Evolutionary conservation across 1,140 invertebrate genomes (phyloP).

Genomic region (Saxidomus purpurata): DNA sequence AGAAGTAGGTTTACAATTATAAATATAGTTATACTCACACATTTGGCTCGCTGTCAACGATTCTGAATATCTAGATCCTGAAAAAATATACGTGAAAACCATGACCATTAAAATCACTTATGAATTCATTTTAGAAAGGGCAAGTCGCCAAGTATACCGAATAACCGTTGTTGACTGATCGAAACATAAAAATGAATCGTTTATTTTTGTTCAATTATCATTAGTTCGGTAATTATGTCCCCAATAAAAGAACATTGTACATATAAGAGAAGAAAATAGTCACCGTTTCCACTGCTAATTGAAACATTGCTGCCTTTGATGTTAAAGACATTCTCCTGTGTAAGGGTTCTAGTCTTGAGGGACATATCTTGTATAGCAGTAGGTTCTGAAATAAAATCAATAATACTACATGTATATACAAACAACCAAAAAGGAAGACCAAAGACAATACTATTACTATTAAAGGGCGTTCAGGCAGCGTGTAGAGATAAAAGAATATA

Average conservation of each 20-base stretch:
- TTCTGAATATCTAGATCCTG: neutral
- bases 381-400: neutral
- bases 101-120: too few relatives aligned
- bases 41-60: neutral
- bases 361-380: neutral
- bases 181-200: neutral
- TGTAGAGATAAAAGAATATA: too few relatives aligned
- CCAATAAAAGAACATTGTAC: too few relatives aligned
- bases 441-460: too few relatives aligned
- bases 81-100: neutral
- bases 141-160: too few relatives aligned
- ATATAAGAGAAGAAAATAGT: neutral
- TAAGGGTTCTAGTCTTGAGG: neutral
- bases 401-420: too few relatives aligned
- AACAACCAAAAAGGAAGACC: too few relatives aligned
- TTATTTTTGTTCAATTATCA: neutral
- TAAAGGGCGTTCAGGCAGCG: too few relatives aligned
- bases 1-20: too few relatives aligned
- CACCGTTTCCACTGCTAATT: neutral
- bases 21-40: neutral
- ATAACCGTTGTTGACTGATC: too few relatives aligned
- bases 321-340: neutral
- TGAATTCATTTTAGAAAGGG: too few relatives aligned
- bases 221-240: too few relatives aligned
- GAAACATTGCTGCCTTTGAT: neutral